Base-by-base conservation (phyloP, 2,797 vertebrate species). In the Otolemur crassicaudatus region DNA sequence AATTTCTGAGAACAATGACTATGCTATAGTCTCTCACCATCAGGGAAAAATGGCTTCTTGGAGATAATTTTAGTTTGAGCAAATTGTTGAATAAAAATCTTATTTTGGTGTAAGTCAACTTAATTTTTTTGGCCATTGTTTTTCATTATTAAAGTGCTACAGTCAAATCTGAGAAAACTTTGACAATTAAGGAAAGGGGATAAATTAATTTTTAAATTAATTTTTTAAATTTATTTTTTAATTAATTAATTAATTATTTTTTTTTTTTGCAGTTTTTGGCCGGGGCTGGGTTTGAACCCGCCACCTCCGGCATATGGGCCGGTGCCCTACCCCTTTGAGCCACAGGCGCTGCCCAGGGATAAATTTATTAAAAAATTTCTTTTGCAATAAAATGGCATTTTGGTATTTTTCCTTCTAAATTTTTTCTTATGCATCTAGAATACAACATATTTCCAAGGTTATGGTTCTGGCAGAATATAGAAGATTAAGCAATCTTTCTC, bases 81-180 rank as follows among this genome's bases (percentile, higher is more conserved):
- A 49, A 31, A 86, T 84, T 82, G 60, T 37, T 23, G 12, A 77
- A 12, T 81, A 91, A 94, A 96, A 93, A 46, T 87, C 31, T 56
- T 90, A 43, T 79, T 91, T 94, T 49, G 37, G 5, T 61, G 1
- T 81, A 65, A 86, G 87, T 89, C 87, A 60, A 40, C 49, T 88
- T 90, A 37, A 84, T 96, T 87, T 94, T 56, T 20, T 79, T 94
- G 77, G 90, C 61, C 9, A 34, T 82, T 90, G 17, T 16, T 77
- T 90, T 94, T 91, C 60, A 43, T 87, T 65, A 84, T 88, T 85
- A 90, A 95, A 93, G 49, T 77, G 7, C 37, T 69, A 2, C 16
- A 67, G 0, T 82, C 31, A 22, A n/a, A 67, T 89, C 94, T 94
- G 43, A 92, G 86, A 94, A 91, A 94, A 91, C 75, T 90, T 73